Conservation (phyloP, 2,888 invertebrate species). For the Lapara coniferarum region DNA sequence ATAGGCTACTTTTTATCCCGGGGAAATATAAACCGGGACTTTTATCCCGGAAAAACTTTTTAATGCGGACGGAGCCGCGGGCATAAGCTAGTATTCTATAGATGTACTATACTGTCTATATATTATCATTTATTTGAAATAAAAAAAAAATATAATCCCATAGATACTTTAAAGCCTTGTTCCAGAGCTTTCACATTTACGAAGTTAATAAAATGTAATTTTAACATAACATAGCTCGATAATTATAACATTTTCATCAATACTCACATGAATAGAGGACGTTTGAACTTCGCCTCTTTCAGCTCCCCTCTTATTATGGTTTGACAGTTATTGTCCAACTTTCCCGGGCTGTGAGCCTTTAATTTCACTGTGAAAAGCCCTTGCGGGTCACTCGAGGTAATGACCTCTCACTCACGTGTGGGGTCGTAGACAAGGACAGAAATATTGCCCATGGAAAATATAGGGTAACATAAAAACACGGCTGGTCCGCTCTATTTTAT, state of each 20-base stretch:
- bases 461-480: constrained; percentile 16
- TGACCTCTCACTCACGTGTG: constrained; percentile 15
- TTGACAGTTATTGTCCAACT: constrained; percentile 59
- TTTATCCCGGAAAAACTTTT: no score
- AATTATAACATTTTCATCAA: constrained; percentile 34
- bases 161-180: no score
- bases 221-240: background rate
- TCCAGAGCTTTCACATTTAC: no score
- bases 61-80: no score
- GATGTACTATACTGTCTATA: no score
- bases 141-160: no score
- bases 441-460: constrained; percentile 23
- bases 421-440: background rate
- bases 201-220: background rate
- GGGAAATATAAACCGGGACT: no score
- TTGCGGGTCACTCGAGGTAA: constrained; percentile 18
- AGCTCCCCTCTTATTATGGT: constrained; percentile 45
- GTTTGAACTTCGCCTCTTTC: constrained; percentile 38
- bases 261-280: constrained; percentile 41
- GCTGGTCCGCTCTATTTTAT: constrained; percentile 18
- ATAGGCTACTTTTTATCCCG: no score
- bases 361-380: constrained; percentile 39
- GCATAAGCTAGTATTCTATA: no score
- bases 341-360: constrained; percentile 40
- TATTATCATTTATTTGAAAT: no score